Evolutionary conservation across 2,797 vertebrate genomes (phyloP), one percentile per base, ranked within the genome.

Genomic region (Chaetodon trifasciatus): DNA sequence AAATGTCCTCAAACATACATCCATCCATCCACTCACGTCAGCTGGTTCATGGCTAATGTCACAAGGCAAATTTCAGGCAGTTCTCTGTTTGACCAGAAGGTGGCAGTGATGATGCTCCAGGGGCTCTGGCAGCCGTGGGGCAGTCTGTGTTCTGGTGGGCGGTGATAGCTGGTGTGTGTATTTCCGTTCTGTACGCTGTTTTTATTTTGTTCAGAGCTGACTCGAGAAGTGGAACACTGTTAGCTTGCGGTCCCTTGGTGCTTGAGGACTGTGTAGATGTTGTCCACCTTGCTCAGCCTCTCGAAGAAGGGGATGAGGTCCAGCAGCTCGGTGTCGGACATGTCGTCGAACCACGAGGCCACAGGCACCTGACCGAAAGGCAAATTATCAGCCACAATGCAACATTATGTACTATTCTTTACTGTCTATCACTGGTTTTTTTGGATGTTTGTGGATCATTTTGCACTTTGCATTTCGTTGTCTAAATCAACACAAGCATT

Each of bases 301-400:
- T 99, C 98, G 0, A 99, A 99, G 94, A 99, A 99, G 1, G 98
- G 98, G 90, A 99, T 95, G 84, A 99, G 96, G 84, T 99, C 98
- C 64, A 98, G 96, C 82, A 99, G 96, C 91, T 99, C 98, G 0
- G 97, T 98, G 96, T 99, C 98, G 0, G 96, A 96, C 97, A 98
- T 98, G 96, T 99, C 98, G 67, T 99, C 97, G 4, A 99, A 99
- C 98, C 98, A 99, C 0, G 98, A 98, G 53, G 96, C 97, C 81
- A 99, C 98, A 0, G 98, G 98, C 50, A 99, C 98, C 98, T 99
- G 73, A 46, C 0, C 6, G 16, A 17, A 75, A 63, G 24, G 24
- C 1, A 62, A 3, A 23, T 2, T 0, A 28, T 55, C 56, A 68
- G 55, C 6, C 4, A 32, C 10, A 0, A 23, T 2, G 5, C 8